Percentiles rank a stretch among this genome's conserved stretches.
phyloP scores from a whole-genome alignment of 1,140 invertebrate genomes.

The Harlomillsia oculata region DNA sequence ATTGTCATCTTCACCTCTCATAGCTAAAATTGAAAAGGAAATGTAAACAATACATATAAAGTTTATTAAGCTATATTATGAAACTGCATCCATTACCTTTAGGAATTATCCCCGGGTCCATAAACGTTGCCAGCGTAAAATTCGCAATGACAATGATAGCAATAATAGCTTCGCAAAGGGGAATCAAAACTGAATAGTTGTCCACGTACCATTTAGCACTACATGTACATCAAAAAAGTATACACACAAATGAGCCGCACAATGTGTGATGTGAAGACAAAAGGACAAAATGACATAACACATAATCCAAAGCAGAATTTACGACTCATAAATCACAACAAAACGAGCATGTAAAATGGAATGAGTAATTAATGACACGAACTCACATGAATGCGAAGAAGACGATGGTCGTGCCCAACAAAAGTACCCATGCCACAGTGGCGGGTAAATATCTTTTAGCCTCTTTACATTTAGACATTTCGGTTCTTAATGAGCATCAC shows the following conservation, averaged over 20 bases:
- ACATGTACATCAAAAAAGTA: slow-evolving; percentile 19
- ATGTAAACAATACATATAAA: not conserved
- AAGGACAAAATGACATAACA: not conserved
- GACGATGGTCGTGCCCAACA: slow-evolving; percentile 76
- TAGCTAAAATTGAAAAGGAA: slow-evolving; percentile 50
- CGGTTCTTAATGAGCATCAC: too few species aligned
- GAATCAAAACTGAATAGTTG: slow-evolving; percentile 72
- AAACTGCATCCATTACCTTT: slow-evolving; percentile 59
- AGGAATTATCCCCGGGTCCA: slow-evolving; percentile 98
- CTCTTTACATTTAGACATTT: slow-evolving; percentile 83
- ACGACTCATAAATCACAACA: not conserved
- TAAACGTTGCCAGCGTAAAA: slow-evolving; percentile 95
- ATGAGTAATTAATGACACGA: slow-evolving; percentile 15
- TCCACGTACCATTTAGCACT: slow-evolving; percentile 76
- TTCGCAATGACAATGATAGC: slow-evolving; percentile 96
- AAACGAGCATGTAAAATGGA: not conserved
- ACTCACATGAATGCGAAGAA: slow-evolving; percentile 98
- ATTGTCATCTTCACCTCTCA: slow-evolving; percentile 89
- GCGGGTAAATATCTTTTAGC: slow-evolving; percentile 90
- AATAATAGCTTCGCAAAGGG: slow-evolving; percentile 83
- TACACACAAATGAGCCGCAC: not conserved
- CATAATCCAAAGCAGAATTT: not conserved
- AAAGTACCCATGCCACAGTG: slow-evolving; percentile 87
- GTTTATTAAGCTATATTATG: not conserved
- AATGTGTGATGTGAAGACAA: not conserved